These are phyloP conservation scores for Diogma glabrata DNA, from an alignment of 2,888 invertebrate species.

Conservation along the genomic window DNA sequence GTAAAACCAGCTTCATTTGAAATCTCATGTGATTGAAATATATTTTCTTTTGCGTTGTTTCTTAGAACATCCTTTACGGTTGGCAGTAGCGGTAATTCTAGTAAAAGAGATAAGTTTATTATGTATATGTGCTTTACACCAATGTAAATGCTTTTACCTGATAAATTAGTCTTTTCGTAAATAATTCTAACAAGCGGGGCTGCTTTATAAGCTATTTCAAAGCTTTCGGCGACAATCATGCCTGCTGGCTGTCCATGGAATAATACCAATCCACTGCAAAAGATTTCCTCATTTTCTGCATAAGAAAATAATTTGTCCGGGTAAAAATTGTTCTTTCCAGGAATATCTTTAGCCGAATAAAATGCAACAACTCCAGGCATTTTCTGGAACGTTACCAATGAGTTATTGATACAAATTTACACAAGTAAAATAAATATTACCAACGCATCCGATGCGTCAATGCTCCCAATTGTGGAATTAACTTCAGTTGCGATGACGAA, in stretches of 20 bases:
- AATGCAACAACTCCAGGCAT: conserved; percentile 53
- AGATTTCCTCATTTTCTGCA: conserved; percentile 19
- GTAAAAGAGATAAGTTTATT: no score
- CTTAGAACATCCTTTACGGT: conserved; percentile 37
- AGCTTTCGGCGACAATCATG: conserved; percentile 48
- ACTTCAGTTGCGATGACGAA: conserved; percentile 50
- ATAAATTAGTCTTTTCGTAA: conserved; percentile 23
- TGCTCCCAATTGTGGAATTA: conserved; percentile 46
- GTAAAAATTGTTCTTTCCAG: conserved; percentile 49
- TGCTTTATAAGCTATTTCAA: conserved; percentile 42
- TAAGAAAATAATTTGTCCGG: conserved; percentile 22
- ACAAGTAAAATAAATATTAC: no score
- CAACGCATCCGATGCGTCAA: conserved; percentile 54
- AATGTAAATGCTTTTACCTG: no score
- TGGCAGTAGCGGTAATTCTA: conserved; percentile 24
- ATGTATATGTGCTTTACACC: no score
- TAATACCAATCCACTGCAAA: conserved; percentile 16
- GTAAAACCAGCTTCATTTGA: no score
- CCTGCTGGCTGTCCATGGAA: conserved; percentile 39
- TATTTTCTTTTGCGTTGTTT: conserved; percentile 19
- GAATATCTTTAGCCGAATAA: conserved; percentile 50
- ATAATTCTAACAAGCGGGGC: conserved; percentile 42
- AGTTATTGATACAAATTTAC: no score
- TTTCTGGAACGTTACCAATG: no score
- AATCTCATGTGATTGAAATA: no score